Percentiles rank a stretch among this genome's conserved stretches.
Conservation (phyloP, 2,888 invertebrate genomes). For the Gisinianus flammeolus region DNA sequence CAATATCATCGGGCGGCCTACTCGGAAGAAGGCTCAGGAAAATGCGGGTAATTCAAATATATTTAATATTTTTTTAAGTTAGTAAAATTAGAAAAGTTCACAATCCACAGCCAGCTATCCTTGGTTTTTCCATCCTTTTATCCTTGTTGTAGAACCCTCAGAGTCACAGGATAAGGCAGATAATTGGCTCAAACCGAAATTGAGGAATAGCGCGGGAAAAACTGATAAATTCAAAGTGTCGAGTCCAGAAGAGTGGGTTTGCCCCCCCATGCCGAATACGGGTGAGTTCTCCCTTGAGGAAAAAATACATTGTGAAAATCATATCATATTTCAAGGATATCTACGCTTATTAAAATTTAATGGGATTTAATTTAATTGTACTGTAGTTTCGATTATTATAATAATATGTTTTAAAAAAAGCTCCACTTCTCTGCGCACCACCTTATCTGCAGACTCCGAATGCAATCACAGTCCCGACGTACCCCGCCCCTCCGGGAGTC, state of each 20-base stretch:
- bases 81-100: background rate
- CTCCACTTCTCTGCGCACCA: background rate
- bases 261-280: background rate
- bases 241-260: background rate
- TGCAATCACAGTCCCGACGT: background rate
- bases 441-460: background rate
- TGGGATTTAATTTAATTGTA: background rate
- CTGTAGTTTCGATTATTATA: background rate
- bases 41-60: background rate
- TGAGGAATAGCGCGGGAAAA: background rate
- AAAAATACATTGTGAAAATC: background rate
- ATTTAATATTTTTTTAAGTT: background rate
- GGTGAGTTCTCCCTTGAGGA: background rate
- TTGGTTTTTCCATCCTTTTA: too few relatives aligned
- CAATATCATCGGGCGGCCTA: background rate
- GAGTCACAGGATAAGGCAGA: background rate
- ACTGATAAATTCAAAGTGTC: background rate
- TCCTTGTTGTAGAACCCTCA: background rate
- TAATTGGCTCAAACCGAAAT: background rate
- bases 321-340: too few relatives aligned
- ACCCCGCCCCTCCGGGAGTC: background rate
- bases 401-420: background rate
- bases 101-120: too few relatives aligned
- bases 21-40: background rate
- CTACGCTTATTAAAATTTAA: background rate